Evolutionary conservation across 2,113 vertebrate genomes (phyloP).

Genomic region (Thunnus maccoyii): DNA sequence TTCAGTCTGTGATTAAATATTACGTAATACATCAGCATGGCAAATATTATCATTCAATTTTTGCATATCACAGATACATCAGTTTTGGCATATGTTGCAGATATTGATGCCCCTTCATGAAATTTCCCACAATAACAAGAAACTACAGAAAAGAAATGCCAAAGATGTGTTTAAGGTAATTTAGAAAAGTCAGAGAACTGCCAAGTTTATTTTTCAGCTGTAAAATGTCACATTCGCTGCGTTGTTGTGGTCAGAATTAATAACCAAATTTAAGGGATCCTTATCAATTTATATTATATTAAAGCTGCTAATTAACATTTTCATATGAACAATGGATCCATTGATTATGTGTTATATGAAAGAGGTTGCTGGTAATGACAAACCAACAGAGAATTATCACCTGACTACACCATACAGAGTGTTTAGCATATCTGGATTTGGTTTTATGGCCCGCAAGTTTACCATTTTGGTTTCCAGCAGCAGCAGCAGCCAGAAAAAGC

Average conservation of each 20-base stretch:
- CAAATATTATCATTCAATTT: too few species aligned
- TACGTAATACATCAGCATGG: not conserved
- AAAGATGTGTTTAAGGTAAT: too few species aligned
- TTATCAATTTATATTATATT: not conserved
- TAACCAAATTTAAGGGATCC: not conserved
- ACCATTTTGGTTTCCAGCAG: too few species aligned
- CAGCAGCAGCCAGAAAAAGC: not conserved
- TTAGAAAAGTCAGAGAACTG: too few species aligned
- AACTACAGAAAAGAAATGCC: too few species aligned
- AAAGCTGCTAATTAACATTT: not conserved
- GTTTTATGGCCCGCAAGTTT: not conserved
- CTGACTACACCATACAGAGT: not conserved
- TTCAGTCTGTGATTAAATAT: not conserved
- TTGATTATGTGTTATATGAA: not conserved
- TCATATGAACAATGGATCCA: not conserved
- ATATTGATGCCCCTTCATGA: too few species aligned
- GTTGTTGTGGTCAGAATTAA: too few species aligned
- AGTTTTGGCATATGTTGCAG: too few species aligned
- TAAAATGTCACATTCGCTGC: not conserved
- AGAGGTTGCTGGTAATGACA: not conserved
- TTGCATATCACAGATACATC: too few species aligned
- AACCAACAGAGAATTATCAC: too few species aligned
- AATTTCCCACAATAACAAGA: too few species aligned
- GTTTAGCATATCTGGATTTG: not conserved
- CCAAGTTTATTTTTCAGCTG: not conserved